Evolutionary conservation across 2,888 invertebrate species (phyloP), one percentile per base, ranked within the genome.

Genomic region (Lobophora halterata): DNA sequence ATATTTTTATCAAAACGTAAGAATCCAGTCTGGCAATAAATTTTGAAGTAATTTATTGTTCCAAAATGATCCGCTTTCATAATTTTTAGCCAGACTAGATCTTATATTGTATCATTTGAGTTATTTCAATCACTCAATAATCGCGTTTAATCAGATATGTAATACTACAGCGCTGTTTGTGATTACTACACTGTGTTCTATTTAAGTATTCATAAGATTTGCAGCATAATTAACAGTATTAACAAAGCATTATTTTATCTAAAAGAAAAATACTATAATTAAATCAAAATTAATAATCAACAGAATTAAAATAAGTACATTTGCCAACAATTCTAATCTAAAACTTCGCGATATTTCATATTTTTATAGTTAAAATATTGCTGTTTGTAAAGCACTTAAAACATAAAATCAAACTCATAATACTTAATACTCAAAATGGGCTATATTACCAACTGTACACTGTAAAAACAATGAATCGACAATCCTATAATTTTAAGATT

Each of bases 261-360:
- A 48, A 51, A 46, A 49, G 49, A 57, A 65, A 60, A 67, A 67
- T 55, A 64, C 52, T 50, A 53, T 56, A 55, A 59, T 58, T 55
- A 53, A 55, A 57, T 60, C 52, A 52, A 59, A 61, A 57, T 52
- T 51, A 58, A 55, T 61, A 63, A 65, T 58, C 60, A 68, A 65
- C 61, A 59, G 32, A 68, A 73, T 65, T 72, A 67, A 38, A 72
- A 63, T 64, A 71, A 70, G 58, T 72, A 75, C 64, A 65, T 58
- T 54, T 56, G 61, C 57, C 56, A 57, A 64, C 60, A 63, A 60
- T 58, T 58, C 42, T 43, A 37, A 50, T 51, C 23, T n/a, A 44
- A 48, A 44, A 18, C n/a, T 3, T 14, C 24, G 23, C 29, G 13
- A 11, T 12, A 5, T 9, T n/a, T 23, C 7, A 3, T 11, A 13